Percentiles rank a stretch among this genome's conserved stretches.
Evolutionary conservation across 2,797 vertebrate species (phyloP).

Genomic region (Botia kubotai): DNA sequence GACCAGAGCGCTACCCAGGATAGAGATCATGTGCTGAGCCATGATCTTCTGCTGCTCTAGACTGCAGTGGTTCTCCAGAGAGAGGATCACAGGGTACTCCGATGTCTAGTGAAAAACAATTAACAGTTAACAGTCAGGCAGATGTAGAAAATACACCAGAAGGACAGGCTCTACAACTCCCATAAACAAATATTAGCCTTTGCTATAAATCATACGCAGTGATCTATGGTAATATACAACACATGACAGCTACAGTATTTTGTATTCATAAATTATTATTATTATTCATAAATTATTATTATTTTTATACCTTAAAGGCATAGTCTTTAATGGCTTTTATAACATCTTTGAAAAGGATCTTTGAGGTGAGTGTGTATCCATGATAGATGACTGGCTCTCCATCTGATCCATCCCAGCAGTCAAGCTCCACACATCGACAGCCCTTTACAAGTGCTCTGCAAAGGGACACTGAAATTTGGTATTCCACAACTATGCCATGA

Average conservation of each 20-base stretch:
- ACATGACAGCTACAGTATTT: neutral
- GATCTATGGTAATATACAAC: neutral
- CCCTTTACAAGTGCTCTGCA: constrained; percentile 92
- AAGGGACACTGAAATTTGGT: neutral
- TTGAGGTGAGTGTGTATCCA: constrained; percentile 94
- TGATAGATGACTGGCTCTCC: constrained; percentile 93
- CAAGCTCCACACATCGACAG: constrained; percentile 94
- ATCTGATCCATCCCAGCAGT: constrained; percentile 94
- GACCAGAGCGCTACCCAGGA: constrained; percentile 87
- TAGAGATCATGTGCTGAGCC: constrained; percentile 85
- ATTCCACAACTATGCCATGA: neutral
- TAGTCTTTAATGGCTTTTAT: constrained; percentile 92
- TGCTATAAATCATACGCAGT: neutral
- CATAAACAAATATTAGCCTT: constrained; percentile 14
- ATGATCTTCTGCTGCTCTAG: constrained; percentile 91
- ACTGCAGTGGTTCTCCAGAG: constrained; percentile 96
- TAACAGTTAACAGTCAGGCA: neutral
- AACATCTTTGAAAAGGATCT: constrained; percentile 92
- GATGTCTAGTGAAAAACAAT: constrained; percentile 79
- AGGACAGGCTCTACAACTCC: constrained; percentile 18
- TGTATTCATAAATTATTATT: neutral
- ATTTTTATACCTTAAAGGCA: constrained; percentile 88
- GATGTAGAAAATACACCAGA: neutral
- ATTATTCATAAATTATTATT: too few relatives aligned
- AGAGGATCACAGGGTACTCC: constrained; percentile 93